Conservation (phyloP, 1,140 invertebrate species). For the Spodoptera litura region DNA sequence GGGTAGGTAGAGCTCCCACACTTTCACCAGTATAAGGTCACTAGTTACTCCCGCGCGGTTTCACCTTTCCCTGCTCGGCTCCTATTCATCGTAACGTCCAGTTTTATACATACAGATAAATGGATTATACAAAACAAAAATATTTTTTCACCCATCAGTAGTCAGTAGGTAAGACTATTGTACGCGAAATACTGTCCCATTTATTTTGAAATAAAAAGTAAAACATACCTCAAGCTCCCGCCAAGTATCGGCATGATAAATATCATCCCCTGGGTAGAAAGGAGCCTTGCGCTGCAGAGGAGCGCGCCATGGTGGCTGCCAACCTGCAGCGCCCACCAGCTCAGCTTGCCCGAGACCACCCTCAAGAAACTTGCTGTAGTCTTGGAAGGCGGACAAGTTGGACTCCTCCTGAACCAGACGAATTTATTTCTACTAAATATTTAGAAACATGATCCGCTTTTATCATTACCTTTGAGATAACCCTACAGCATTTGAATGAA, state of each 20-base stretch:
- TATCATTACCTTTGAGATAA: background rate
- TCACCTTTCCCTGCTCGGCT: too few relatives aligned
- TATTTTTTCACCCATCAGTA: too few relatives aligned
- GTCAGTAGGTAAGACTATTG: too few relatives aligned
- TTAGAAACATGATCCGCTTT: too few relatives aligned
- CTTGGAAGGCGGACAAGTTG: constrained; percentile 80
- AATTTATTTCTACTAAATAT: background rate
- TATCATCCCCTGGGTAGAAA: constrained; percentile 82
- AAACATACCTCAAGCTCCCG: constrained; percentile 76
- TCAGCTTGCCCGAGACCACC: constrained; percentile 81
- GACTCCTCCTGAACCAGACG: constrained; percentile 73
- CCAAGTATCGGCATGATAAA: constrained; percentile 83
- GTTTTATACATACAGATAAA: too few relatives aligned
- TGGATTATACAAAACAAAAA: too few relatives aligned
- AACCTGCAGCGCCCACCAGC: constrained; percentile 73
- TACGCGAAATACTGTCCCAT: too few relatives aligned
- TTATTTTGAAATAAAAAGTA: background rate
- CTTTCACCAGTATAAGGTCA: too few relatives aligned
- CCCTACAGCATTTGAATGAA: too few relatives aligned
- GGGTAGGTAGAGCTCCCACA: too few relatives aligned
- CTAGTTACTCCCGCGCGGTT: too few relatives aligned
- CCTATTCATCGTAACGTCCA: too few relatives aligned
- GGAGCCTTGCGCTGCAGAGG: constrained; percentile 78
- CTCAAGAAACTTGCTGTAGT: constrained; percentile 83
- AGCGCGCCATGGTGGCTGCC: constrained; percentile 81